Conservation (phyloP, 2,888 invertebrate genomes). For the Archaeoteleia sp. region DNA sequence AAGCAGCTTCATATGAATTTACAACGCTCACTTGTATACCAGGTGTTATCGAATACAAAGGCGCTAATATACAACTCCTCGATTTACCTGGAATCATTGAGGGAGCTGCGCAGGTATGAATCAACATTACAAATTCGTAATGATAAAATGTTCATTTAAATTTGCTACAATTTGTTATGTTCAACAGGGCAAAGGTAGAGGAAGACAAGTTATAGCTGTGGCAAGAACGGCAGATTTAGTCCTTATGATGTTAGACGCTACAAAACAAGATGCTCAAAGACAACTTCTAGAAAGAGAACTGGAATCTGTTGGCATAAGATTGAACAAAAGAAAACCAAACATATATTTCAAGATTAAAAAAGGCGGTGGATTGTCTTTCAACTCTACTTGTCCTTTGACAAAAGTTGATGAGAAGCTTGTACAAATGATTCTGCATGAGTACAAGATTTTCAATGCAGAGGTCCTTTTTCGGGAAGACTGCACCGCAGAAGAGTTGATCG, state of each 20-base stretch:
- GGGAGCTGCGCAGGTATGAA: slow-evolving; percentile 92
- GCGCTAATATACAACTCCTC: slow-evolving; percentile 97
- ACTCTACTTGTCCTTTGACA: slow-evolving; percentile 94
- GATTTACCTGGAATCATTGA: slow-evolving; percentile 99
- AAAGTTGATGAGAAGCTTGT: slow-evolving; percentile 97
- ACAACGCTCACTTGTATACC: slow-evolving; percentile 99
- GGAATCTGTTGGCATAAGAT: slow-evolving; percentile 97
- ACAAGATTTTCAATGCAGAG: slow-evolving; percentile 97
- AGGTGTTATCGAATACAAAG: slow-evolving; percentile 98
- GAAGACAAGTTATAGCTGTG: slow-evolving; percentile 97
- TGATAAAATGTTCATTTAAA: too few relatives aligned
- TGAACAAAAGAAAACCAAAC: slow-evolving; percentile 96
- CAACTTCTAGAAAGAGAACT: slow-evolving; percentile 93
- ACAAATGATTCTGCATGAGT: slow-evolving; percentile 98
- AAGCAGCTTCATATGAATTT: slow-evolving; percentile 98
- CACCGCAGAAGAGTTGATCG: slow-evolving; percentile 96
- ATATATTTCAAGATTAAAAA: slow-evolving; percentile 99
- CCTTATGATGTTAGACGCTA: slow-evolving; percentile 99
- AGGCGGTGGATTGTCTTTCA: slow-evolving; percentile 97
- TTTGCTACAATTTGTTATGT: background rate
- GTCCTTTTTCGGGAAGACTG: slow-evolving; percentile 96
- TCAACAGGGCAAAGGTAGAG: slow-evolving; percentile 86
- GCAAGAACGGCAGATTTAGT: slow-evolving; percentile 98
- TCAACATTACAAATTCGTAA: too few relatives aligned
- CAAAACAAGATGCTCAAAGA: slow-evolving; percentile 97